phyloP scores from a whole-genome alignment of 2,888 invertebrate genomes.

The Spisula subtruncata region DNA sequence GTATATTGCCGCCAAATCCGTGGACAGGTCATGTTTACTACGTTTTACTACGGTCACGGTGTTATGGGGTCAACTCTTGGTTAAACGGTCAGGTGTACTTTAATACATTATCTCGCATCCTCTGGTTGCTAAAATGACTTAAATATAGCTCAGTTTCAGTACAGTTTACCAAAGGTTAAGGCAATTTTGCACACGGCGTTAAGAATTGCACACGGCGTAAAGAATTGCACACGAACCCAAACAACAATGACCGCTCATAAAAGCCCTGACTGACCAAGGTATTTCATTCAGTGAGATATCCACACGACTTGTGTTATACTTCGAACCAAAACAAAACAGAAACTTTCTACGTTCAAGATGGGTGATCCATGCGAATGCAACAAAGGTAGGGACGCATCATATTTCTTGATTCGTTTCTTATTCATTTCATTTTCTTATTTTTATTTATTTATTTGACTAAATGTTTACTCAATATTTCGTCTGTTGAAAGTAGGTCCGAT shows the following conservation, averaged over 20 bases:
- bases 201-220: too few species aligned
- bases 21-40: too few species aligned
- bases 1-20: too few species aligned
- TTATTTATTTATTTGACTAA: too few species aligned
- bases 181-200: slow-evolving; percentile 50
- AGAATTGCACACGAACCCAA: slow-evolving; percentile 39
- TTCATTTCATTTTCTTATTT: too few species aligned
- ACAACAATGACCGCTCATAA: neutral
- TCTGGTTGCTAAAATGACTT: slow-evolving; percentile 1
- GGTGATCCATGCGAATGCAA: slow-evolving; percentile 38
- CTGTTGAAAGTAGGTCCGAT: too few species aligned
- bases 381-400: neutral
- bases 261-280: neutral
- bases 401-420: too few species aligned
- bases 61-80: too few species aligned
- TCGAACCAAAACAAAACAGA: neutral
- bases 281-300: slow-evolving; percentile 27
- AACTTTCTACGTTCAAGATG: slow-evolving; percentile 22
- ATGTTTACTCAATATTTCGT: too few species aligned
- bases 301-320: neutral
- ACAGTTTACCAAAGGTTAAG: slow-evolving; percentile 39
- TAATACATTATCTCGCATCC: too few species aligned
- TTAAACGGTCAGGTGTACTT: too few species aligned
- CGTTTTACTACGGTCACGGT: too few species aligned
- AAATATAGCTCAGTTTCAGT: slow-evolving; percentile 35